Evolutionary conservation across 2,888 invertebrate species (phyloP).

Genomic region (Parthenolecanium corni): DNA sequence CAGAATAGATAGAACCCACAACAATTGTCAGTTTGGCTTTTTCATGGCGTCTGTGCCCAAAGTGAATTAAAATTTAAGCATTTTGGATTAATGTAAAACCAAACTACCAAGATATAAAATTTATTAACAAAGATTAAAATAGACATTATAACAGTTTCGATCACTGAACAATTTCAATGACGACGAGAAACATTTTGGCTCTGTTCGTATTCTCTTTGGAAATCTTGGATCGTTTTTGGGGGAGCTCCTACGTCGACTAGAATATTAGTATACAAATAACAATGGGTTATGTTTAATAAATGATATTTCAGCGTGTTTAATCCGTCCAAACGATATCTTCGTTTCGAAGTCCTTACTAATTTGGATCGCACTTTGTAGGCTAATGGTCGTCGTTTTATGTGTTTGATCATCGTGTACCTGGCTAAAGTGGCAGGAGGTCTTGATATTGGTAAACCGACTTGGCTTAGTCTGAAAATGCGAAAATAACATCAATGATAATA

Average conservation of each 20-base stretch:
- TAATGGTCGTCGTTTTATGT: constrained; percentile 37
- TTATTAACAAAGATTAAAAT: not conserved
- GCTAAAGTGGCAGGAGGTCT: constrained; percentile 43
- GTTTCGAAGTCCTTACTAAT: constrained; percentile 36
- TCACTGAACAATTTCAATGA: too few relatives aligned
- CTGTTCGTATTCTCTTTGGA: constrained; percentile 17
- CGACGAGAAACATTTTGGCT: constrained; percentile 15
- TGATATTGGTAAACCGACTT: constrained; percentile 37
- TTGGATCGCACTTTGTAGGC: constrained; percentile 36
- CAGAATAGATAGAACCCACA: constrained; percentile 18
- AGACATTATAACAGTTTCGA: not conserved
- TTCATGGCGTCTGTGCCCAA: too few relatives aligned
- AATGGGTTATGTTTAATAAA: constrained; percentile 35
- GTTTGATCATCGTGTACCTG: constrained; percentile 47
- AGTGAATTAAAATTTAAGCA: too few relatives aligned
- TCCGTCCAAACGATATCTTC: constrained; percentile 39
- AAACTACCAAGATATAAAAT: not conserved
- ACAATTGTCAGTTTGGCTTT: constrained; percentile 16
- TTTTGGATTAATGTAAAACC: too few relatives aligned
- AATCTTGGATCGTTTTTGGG: constrained; percentile 30
- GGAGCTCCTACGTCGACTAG: constrained; percentile 41
- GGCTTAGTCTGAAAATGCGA: constrained; percentile 25
- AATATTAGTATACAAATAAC: constrained; percentile 41
- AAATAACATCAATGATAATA: too few relatives aligned
- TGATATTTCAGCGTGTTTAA: constrained; percentile 41